Evolutionary conservation across 2,797 vertebrate species (phyloP).

Genomic region (Necrosyrtes monachus): DNA sequence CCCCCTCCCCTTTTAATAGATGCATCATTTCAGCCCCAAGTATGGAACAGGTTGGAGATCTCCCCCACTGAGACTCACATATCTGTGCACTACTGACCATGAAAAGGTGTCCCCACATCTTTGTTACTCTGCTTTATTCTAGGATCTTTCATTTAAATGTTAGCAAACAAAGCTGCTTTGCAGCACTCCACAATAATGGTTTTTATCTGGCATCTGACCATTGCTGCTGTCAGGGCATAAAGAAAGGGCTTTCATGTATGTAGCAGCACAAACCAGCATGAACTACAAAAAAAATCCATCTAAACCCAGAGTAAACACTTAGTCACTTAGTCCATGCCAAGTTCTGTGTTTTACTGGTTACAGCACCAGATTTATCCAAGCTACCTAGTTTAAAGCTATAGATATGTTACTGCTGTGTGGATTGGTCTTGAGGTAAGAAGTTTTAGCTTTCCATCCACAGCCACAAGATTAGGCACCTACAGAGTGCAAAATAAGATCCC

Average conservation of each 20-base stretch:
- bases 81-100: not conserved
- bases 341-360: not conserved
- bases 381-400: not conserved
- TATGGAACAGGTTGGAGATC: not conserved
- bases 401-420: not conserved
- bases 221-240: not conserved
- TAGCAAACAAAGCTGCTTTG: not conserved
- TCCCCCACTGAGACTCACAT: rapidly evolving
- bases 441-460: not conserved
- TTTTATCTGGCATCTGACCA: not conserved
- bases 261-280: not conserved
- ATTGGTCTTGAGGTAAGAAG: not conserved
- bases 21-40: not conserved
- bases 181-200: not conserved
- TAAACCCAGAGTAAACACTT: not conserved
- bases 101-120: not conserved
- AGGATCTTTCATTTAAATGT: not conserved
- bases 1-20: not conserved
- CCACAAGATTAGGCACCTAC: not conserved
- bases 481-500: not conserved
- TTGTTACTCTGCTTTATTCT: not conserved
- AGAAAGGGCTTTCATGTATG: not conserved
- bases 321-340: not conserved
- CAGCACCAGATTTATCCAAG: not conserved
- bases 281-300: not conserved